phyloP scores from a whole-genome alignment of 2,113 vertebrate species.

The Equus przewalskii region DNA sequence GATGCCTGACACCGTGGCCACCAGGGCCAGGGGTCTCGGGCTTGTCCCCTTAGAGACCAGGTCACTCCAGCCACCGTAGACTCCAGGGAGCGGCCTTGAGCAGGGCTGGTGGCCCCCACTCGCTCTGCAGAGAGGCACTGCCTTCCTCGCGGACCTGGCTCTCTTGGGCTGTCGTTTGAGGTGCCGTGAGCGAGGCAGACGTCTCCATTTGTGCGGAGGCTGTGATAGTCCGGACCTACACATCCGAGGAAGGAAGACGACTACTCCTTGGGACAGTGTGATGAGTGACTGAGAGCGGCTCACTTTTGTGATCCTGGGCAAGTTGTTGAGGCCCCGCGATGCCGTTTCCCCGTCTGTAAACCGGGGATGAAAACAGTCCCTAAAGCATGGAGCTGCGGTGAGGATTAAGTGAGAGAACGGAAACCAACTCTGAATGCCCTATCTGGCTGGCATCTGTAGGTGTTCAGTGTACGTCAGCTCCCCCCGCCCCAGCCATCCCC shows the following conservation, averaged over 20 bases:
- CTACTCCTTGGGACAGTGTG: neutral
- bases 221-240: neutral
- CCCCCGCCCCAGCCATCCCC: neutral
- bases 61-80: neutral
- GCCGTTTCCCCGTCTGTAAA: neutral
- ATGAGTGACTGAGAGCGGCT: neutral
- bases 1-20: neutral
- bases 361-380: neutral
- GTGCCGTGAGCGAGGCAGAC: accelerated
- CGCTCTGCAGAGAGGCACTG: neutral
- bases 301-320: neutral
- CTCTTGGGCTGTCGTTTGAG: neutral
- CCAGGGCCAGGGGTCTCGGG: accelerated
- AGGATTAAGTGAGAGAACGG: neutral
- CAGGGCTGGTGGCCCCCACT: accelerated
- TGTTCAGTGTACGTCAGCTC: too few relatives aligned
- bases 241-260: neutral
- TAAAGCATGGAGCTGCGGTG: neutral
- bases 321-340: neutral
- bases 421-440: neutral
- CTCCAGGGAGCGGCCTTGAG: neutral
- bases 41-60: neutral
- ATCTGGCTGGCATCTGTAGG: neutral
- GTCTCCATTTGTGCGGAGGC: neutral
- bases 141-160: neutral